These are phyloP conservation scores for Speoplatyrhinus poulsoni DNA, from an alignment of 2,113 vertebrate species.

Conservation along the genomic window DNA sequence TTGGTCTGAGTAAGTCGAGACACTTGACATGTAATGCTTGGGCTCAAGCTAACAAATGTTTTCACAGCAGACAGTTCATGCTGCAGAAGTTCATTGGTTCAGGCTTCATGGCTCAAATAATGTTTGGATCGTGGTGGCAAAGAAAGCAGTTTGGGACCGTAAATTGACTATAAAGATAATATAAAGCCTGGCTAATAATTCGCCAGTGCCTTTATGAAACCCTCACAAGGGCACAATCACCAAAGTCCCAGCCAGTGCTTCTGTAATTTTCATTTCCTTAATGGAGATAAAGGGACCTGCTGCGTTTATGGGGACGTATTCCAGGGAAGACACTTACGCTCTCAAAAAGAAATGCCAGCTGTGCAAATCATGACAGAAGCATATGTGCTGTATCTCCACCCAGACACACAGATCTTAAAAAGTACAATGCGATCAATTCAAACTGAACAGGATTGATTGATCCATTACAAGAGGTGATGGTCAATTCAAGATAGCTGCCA, in stretches of 20 bases:
- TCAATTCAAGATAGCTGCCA: conserved; percentile 30
- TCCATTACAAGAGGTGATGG: conserved; percentile 13
- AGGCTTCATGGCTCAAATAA: conserved; percentile 38
- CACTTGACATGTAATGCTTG: conserved; percentile 60
- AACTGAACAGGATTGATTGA: neutral
- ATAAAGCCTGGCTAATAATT: conserved; percentile 51
- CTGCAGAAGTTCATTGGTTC: conserved; percentile 39
- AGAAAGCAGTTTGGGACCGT: conserved; percentile 10
- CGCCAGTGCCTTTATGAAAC: conserved; percentile 52
- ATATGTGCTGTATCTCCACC: conserved; percentile 9
- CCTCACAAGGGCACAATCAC: conserved; percentile 54
- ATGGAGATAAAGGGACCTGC: conserved; percentile 53
- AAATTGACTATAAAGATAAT: conserved; percentile 45
- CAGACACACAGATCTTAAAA: conserved; percentile 22
- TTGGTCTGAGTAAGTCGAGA: conserved; percentile 65
- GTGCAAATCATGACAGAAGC: conserved; percentile 22
- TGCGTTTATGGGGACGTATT: conserved; percentile 45
- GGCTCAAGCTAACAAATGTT: conserved; percentile 45
- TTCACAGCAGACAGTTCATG: conserved; percentile 50
- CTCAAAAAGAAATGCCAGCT: conserved; percentile 43
- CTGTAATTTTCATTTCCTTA: conserved; percentile 61
- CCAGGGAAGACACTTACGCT: conserved; percentile 47
- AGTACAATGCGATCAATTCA: conserved; percentile 28
- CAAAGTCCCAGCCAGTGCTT: conserved; percentile 40
- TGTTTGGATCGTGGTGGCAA: conserved; percentile 30